phyloP scores from a whole-genome alignment of 2,888 invertebrate genomes.

The Agrilus mali region DNA sequence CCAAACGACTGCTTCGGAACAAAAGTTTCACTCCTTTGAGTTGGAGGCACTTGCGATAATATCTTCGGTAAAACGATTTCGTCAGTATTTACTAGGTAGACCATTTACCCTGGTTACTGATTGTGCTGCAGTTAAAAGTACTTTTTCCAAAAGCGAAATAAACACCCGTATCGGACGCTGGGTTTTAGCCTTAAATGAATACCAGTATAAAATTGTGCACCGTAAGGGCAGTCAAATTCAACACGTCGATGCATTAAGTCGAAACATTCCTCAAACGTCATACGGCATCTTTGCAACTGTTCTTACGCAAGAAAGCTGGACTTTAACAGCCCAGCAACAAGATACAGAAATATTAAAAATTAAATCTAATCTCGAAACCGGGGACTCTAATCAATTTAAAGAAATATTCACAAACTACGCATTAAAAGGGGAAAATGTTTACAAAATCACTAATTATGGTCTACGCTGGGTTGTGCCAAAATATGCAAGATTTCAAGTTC shows the following conservation, averaged over 20 bases:
- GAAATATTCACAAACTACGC: too few relatives aligned
- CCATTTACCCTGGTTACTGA: not conserved
- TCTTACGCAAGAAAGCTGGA: too few relatives aligned
- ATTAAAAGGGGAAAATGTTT: too few relatives aligned
- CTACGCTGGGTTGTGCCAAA: not conserved
- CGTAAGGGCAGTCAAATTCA: conserved; percentile 2
- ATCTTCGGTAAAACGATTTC: too few relatives aligned
- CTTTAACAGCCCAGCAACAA: too few relatives aligned
- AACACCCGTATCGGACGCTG: conserved; percentile 9
- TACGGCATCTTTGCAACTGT: too few relatives aligned
- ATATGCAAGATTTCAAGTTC: not conserved
- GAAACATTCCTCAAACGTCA: too few relatives aligned
- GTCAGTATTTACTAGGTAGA: not conserved
- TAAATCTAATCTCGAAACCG: too few relatives aligned
- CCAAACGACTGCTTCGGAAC: conserved; percentile 14
- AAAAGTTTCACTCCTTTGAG: conserved; percentile 6
- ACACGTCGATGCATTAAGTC: conserved; percentile 10
- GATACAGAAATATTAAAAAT: too few relatives aligned
- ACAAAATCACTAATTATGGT: not conserved
- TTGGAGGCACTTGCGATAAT: too few relatives aligned
- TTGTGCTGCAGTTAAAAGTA: conserved; percentile 4
- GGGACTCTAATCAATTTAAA: too few relatives aligned
- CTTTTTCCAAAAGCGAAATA: conserved; percentile 6
- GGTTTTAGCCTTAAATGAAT: conserved; percentile 7
- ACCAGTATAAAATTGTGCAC: conserved; percentile 6